These are phyloP conservation scores for Scaptomyza tumidula DNA, from an alignment of 2,888 invertebrate species.

Conservation along the genomic window DNA sequence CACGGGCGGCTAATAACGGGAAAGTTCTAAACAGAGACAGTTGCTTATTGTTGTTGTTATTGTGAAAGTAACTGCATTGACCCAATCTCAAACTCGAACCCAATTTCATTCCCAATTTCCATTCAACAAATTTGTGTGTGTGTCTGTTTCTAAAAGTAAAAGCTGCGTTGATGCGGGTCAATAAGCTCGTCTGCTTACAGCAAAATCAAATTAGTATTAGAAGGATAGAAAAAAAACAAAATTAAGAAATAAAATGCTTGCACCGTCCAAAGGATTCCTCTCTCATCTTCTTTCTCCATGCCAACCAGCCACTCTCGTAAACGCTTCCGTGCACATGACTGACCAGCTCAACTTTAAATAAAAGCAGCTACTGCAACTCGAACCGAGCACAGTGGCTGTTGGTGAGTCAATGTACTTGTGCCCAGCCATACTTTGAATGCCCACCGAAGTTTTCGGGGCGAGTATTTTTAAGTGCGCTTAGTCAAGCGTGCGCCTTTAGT, in stretches of 20 bases:
- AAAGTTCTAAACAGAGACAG: conserved; percentile 27
- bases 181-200: conserved; percentile 66
- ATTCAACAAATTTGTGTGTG: conserved; percentile 41
- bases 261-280: conserved; percentile 28
- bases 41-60: conserved; percentile 26
- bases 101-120: conserved; percentile 17
- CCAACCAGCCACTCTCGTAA: conserved; percentile 19
- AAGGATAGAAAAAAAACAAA: conserved; percentile 45
- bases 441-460: conserved; percentile 30
- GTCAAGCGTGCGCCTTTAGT: conserved; percentile 70
- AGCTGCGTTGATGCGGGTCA: conserved; percentile 64
- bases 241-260: conserved; percentile 73
- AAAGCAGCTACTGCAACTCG: conserved; percentile 45
- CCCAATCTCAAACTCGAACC: conserved; percentile 38
- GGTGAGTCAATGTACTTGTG: conserved; percentile 65
- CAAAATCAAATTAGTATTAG: conserved; percentile 77
- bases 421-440: conserved; percentile 38
- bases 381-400: conserved; percentile 39
- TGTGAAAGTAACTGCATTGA: conserved; percentile 26
- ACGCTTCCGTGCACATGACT: conserved; percentile 76
- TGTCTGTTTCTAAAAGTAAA: conserved; percentile 39
- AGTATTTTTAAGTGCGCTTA: conserved; percentile 57
- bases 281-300: neutral
- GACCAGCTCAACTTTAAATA: conserved; percentile 75
- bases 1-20: conserved; percentile 74